Base-by-base conservation (phyloP, 2,797 vertebrate species). In the Rhinogobio ventralis region DNA sequence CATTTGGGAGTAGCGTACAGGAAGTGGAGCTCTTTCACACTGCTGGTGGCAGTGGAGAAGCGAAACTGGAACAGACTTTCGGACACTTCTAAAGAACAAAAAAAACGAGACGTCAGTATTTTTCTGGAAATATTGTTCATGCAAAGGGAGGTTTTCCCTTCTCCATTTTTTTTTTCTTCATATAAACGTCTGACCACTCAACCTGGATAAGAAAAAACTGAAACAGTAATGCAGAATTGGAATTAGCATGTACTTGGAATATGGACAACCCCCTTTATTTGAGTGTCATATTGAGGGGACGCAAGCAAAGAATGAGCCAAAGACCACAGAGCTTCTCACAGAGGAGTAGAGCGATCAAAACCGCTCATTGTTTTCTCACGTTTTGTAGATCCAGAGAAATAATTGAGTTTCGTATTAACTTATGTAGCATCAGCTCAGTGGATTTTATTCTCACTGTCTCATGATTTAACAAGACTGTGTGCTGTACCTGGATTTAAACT, bases 381-480 rank as follows among this genome's bases (percentile, higher is more conserved):
- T 90, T 91, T 92, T 81, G 85, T 92, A 87, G 89, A 88, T 90
- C 92, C 90, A 77, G 88, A 68, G 90, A 93, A 84, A 90, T 55
- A 86, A 87, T 91, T 90, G 89, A 86, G 83, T 89, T 90, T 90
- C 90, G 83, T 89, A 85, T 90, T 82, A 84, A 89, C 76, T 90
- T 92, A 94, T 95, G 94, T 95, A 96, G 95, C 94, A 94, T 91
- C 78, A 55, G 83, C 89, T 87, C 86, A 88, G 85, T 84, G 39
- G 74, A 80, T 83, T 88, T 87, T 87, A 89, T 90, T 88, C 88
- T 88, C 33, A 85, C 85, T 28, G 86, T 87, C 71, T 86, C 87
- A 86, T 89, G 85, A 62, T 84, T 86, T 81, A 81, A 88, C 87
- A 86, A 80, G 88, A 93, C 91, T 86, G 90, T 87, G 90, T 93